phyloP scores from a whole-genome alignment of 2,113 vertebrate species.

The Psittacula cyanocephala region DNA sequence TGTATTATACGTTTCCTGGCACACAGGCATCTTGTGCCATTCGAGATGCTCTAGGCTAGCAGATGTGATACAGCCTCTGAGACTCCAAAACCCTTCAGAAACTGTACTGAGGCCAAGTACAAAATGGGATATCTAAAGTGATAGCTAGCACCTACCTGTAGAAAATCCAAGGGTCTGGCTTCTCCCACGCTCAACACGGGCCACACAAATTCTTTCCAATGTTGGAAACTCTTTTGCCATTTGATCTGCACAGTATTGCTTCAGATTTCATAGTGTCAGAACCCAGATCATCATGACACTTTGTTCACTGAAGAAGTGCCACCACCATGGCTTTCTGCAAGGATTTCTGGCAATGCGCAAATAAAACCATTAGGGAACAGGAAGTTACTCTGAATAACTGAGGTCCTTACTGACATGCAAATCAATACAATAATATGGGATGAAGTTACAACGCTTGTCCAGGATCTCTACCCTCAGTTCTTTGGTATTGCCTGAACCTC shows the following conservation, averaged over 20 bases:
- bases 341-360: not conserved
- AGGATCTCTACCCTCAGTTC: not conserved
- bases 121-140: not conserved
- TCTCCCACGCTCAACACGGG: not conserved
- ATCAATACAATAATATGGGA: not conserved
- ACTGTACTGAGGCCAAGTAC: not conserved
- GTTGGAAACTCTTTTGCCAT: not conserved
- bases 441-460: not conserved
- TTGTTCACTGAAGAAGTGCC: not conserved
- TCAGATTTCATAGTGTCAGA: not conserved
- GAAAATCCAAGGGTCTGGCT: not conserved
- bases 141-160: not conserved
- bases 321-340: not conserved
- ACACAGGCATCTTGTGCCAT: not conserved
- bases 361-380: not conserved
- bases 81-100: not conserved
- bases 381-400: not conserved
- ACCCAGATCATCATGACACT: not conserved
- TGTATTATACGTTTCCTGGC: not conserved
- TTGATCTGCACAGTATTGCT: not conserved
- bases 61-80: not conserved
- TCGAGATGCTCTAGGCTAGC: not conserved
- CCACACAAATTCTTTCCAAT: fast-evolving
- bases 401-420: not conserved
- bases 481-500: not conserved